phyloP scores from a whole-genome alignment of 2,888 invertebrate genomes.

The Corythucha ciliata region DNA sequence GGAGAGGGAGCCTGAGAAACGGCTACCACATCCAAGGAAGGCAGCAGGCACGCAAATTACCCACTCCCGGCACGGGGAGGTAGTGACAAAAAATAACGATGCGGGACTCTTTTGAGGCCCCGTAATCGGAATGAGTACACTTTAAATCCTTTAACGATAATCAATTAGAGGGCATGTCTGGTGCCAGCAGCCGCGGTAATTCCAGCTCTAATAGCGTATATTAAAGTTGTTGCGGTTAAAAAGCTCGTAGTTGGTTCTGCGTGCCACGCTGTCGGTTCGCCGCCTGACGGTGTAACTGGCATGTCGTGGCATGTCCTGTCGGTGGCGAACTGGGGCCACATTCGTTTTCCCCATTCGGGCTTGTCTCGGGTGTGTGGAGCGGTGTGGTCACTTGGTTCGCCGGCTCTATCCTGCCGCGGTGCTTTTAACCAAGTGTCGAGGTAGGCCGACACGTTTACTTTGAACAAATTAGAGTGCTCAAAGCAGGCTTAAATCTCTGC shows the following conservation, averaged over 20 bases:
- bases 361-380: slow-evolving; percentile 58
- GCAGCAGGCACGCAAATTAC: slow-evolving; percentile 62
- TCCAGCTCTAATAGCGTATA: slow-evolving; percentile 61
- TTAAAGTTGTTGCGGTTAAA: slow-evolving; percentile 62
- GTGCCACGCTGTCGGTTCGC: slow-evolving; percentile 45
- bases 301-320: slow-evolving; percentile 34
- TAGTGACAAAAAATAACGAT: slow-evolving; percentile 61
- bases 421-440: slow-evolving; percentile 44
- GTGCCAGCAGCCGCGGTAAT: slow-evolving; percentile 64
- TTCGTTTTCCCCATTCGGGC: slow-evolving; percentile 50
- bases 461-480: slow-evolving; percentile 59
- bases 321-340: slow-evolving; percentile 34
- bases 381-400: slow-evolving; percentile 38
- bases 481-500: slow-evolving; percentile 46
- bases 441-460: slow-evolving; percentile 51
- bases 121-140: slow-evolving; percentile 50
- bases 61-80: slow-evolving; percentile 52
- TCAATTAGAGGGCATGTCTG: slow-evolving; percentile 53
- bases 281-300: slow-evolving; percentile 40
- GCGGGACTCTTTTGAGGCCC: slow-evolving; percentile 50
- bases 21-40: slow-evolving; percentile 62
- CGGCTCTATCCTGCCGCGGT: slow-evolving; percentile 40
- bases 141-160: slow-evolving; percentile 52
- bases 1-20: slow-evolving; percentile 62
- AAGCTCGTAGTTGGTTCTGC: slow-evolving; percentile 50